Evolutionary conservation across 2,113 vertebrate species (phyloP).

Genomic region (Prunella fulvescens): DNA sequence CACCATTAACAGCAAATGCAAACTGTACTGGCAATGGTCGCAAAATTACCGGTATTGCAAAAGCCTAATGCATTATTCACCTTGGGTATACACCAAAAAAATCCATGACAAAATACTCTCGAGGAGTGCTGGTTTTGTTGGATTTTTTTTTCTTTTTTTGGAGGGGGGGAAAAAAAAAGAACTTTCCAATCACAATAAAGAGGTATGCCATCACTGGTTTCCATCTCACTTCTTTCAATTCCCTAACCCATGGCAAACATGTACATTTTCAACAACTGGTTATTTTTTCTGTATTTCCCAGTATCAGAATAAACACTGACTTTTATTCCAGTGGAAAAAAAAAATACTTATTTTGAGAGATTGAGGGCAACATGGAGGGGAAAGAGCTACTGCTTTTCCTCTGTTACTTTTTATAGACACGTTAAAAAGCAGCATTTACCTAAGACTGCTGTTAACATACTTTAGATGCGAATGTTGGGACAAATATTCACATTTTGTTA

Average conservation of each 20-base stretch:
- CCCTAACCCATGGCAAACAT: neutral
- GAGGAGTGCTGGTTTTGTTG: neutral
- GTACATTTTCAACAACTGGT: neutral
- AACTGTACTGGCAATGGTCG: neutral
- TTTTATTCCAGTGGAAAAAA: neutral
- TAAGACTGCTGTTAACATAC: neutral
- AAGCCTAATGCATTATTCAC: neutral
- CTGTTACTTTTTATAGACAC: neutral
- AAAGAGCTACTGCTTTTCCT: neutral
- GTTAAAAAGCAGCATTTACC: neutral
- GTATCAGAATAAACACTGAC: neutral
- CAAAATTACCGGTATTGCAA: neutral
- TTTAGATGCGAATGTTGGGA: neutral
- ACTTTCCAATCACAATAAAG: neutral
- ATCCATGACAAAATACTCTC: neutral
- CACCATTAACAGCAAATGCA: neutral
- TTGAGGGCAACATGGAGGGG: fast-evolving
- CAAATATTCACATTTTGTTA: neutral
- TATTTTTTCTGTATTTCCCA: neutral
- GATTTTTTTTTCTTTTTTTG: neutral
- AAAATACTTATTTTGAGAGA: neutral
- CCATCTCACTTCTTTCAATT: neutral
- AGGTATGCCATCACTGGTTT: neutral
- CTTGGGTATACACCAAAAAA: neutral
- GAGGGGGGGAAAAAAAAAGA: neutral